These are phyloP conservation scores for Coenonympha arcania DNA, from an alignment of 2,888 invertebrate species.

Conservation along the genomic window DNA sequence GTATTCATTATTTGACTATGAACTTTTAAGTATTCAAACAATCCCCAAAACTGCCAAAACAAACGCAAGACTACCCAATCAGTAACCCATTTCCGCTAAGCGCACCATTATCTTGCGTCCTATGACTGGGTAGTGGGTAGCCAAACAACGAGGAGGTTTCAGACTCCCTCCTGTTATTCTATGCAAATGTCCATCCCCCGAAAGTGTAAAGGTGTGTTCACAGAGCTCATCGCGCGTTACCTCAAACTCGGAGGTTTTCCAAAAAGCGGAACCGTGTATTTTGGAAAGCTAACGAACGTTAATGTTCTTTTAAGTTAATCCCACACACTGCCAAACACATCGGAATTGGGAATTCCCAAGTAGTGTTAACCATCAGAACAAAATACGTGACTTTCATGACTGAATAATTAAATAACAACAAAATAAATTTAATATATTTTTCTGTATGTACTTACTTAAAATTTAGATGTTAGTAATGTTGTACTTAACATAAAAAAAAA, in stretches of 20 bases:
- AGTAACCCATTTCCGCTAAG: slow-evolving; percentile 13
- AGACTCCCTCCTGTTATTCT: slow-evolving; percentile 53
- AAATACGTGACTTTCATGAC: too few relatives aligned
- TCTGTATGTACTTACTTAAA: too few relatives aligned
- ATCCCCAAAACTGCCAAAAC: too few relatives aligned
- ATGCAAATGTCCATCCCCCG: slow-evolving; percentile 61
- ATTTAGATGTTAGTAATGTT: too few relatives aligned
- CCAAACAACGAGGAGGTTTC: slow-evolving; percentile 27
- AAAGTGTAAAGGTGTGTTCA: slow-evolving; percentile 28
- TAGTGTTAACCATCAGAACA: too few relatives aligned
- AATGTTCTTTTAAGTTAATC: neutral
- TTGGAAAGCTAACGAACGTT: neutral
- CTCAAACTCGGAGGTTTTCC: neutral
- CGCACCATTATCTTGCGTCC: slow-evolving; percentile 15
- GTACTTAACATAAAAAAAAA: too few relatives aligned
- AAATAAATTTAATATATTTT: too few relatives aligned
- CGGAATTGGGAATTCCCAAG: too few relatives aligned
- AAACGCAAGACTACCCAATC: neutral
- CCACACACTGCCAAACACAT: too few relatives aligned
- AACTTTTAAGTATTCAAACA: too few relatives aligned
- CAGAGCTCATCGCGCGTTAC: slow-evolving; percentile 18
- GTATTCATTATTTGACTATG: too few relatives aligned
- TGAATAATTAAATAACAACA: too few relatives aligned
- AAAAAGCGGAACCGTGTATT: slow-evolving; percentile 1
- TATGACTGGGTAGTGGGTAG: slow-evolving; percentile 24